phyloP scores from a whole-genome alignment of 2,888 invertebrate genomes.

The Latheticus oryzae region DNA sequence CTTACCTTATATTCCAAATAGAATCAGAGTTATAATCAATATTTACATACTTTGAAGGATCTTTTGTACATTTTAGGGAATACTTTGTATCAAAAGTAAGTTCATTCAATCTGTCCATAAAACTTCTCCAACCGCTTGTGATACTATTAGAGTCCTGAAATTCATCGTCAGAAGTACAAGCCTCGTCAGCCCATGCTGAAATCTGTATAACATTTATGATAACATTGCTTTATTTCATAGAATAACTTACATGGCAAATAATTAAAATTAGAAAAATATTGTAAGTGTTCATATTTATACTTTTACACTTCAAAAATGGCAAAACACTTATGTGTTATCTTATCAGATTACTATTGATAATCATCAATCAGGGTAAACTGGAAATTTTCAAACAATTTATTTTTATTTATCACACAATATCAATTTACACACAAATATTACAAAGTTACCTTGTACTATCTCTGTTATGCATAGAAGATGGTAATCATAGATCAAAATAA shows the following conservation, averaged over 20 bases:
- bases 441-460: no score
- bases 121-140: not conserved
- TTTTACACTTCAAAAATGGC: no score
- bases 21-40: not conserved
- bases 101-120: constrained; percentile 1
- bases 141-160: not conserved
- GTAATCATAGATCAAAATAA: no score
- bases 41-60: not conserved
- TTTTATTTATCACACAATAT: no score
- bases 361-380: no score
- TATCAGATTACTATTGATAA: no score
- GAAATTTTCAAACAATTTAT: no score
- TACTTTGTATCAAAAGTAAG: not conserved
- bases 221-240: not conserved
- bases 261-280: not conserved
- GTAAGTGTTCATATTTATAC: not conserved
- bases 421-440: no score
- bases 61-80: not conserved
- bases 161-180: not conserved
- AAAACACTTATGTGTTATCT: no score
- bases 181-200: no score
- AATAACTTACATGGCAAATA: not conserved
- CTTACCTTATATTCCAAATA: constrained; percentile 1
- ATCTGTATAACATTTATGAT: not conserved
- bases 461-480: no score